Percentiles rank a stretch among this genome's conserved stretches.
Conservation (phyloP, 2,797 vertebrate genomes). For the Tokudaia muenninki region DNA sequence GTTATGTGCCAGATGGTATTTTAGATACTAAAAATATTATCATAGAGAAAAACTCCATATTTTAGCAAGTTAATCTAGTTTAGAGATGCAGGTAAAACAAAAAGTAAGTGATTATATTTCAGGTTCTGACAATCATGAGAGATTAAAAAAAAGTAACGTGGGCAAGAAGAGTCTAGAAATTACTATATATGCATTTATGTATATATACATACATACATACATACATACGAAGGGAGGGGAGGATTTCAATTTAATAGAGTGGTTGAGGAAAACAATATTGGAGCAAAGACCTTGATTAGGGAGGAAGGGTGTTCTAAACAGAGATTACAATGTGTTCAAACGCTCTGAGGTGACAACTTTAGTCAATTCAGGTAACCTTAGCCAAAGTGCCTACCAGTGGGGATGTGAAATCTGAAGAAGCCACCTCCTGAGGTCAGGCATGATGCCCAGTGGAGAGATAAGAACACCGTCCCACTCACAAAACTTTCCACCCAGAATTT, state of each 20-base stretch:
- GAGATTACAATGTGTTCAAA: background rate
- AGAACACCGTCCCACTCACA: background rate
- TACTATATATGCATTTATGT: background rate
- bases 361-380: background rate
- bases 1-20: background rate
- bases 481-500: background rate
- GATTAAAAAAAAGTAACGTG: constrained; percentile 28
- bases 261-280: background rate
- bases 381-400: background rate
- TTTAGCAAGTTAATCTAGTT: background rate
- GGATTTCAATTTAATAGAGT: constrained; percentile 11
- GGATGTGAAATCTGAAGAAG: background rate
- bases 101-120: background rate
- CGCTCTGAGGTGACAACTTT: background rate
- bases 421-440: background rate
- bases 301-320: background rate
- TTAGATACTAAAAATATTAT: constrained; percentile 11
- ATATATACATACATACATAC: background rate
- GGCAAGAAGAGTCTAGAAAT: background rate
- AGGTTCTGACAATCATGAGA: background rate
- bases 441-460: background rate
- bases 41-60: background rate
- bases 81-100: constrained; percentile 31
- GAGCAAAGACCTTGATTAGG: background rate
- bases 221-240: background rate